Base-by-base conservation (phyloP, 2,113 vertebrate species). In the Coryphaenoides rupestris region DNA sequence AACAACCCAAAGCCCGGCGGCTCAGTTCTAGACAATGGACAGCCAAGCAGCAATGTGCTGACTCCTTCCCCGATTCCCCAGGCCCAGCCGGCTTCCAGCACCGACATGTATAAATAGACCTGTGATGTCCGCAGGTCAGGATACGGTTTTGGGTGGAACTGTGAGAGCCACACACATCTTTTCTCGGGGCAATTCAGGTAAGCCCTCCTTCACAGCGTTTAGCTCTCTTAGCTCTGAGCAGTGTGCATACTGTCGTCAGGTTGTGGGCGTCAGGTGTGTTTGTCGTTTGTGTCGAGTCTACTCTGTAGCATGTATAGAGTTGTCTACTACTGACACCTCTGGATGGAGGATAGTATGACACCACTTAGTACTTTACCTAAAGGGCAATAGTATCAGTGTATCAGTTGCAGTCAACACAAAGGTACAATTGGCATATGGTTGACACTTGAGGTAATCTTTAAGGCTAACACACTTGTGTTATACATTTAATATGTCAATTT, bases 21-120 rank as follows among this genome's bases (percentile, higher is more conserved):
- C 88, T 92, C 89, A 90, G 81, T 52, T 19, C 56, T 2, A 54
- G 88, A 91, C 90, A 92, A 92, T 87, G 82, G 76, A 4, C 13
- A 62, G 19, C 64, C 22, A 66, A 86, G 87, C 83, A 86, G 87
- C 83, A 91, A 92, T 90, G 87, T 92, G 91, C 90, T 92, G 91
- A 92, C 90, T 84, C 73, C 75, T 79, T 68, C 69, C 80, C 64
- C 19, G 75, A 77, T 68, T n/a, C 81, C 66, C 69, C 71, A 23
- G 77, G 73, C 62, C 68, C 67, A 54, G 74, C 57, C 69, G 65
- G 80, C 71, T 78, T 79, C 81, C 81, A 85, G 78, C 64, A 77
- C 77, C 78, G 63, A 63, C 76, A 78, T 76, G 76, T 91, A 91
- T 92, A 92, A 91, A 92, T 88, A 90, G 83, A 78, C 73, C 79